These are phyloP conservation scores for Drosophila yooni DNA, from an alignment of 2,888 invertebrate species.

Conservation along the genomic window DNA sequence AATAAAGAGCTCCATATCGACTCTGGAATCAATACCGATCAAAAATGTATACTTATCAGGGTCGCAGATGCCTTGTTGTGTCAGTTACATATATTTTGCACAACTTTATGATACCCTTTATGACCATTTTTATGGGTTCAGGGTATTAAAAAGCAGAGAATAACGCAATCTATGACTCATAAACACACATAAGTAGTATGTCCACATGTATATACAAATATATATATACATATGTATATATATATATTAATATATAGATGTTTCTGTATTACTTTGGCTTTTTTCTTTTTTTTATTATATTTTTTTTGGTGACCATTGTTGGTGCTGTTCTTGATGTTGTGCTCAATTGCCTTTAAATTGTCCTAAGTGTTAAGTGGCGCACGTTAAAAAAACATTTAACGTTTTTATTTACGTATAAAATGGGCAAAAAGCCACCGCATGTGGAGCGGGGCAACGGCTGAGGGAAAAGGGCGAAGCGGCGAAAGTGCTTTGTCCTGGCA, in stretches of 20 bases:
- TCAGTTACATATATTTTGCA: slow-evolving; percentile 9
- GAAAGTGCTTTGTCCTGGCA: slow-evolving; percentile 72
- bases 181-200: slow-evolving; percentile 25
- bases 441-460: slow-evolving; percentile 2
- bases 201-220: slow-evolving; percentile 7
- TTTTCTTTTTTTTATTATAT: slow-evolving; percentile 54
- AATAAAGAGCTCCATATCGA: background rate
- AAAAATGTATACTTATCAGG: slow-evolving; percentile 4
- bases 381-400: slow-evolving; percentile 81
- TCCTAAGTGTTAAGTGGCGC: slow-evolving; percentile 77
- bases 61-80: slow-evolving; percentile 2
- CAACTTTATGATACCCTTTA: slow-evolving; percentile 36
- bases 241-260: slow-evolving; percentile 22
- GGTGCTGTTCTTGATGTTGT: slow-evolving; percentile 49
- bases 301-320: slow-evolving; percentile 59
- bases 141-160: slow-evolving; percentile 24
- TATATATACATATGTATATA: slow-evolving; percentile 9
- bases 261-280: slow-evolving; percentile 42
- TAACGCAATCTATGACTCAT: slow-evolving; percentile 18
- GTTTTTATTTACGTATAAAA: slow-evolving; percentile 77
- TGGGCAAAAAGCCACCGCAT: slow-evolving; percentile 43
- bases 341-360: slow-evolving; percentile 80
- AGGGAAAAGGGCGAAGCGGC: slow-evolving; percentile 20
- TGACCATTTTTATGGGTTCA: slow-evolving; percentile 7
- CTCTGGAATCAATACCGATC: slow-evolving; percentile 14